Conservation (phyloP, 2,888 invertebrate species). For the Aporophyla nigra region DNA sequence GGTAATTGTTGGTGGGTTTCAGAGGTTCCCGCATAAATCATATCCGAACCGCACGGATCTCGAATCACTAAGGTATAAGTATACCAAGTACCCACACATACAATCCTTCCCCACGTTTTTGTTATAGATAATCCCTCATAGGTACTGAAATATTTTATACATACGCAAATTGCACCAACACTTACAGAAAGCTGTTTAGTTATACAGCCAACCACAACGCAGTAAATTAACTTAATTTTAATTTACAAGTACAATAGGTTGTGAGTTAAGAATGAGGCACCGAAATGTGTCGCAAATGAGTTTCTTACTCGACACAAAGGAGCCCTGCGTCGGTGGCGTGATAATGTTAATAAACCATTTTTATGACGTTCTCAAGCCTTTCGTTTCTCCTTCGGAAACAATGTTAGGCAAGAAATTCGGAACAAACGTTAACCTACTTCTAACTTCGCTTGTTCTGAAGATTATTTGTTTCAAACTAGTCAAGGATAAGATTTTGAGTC, state of each 20-base stretch:
- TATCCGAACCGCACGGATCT: conserved; percentile 8
- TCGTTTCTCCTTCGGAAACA: conserved; percentile 45
- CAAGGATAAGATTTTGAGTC: conserved; percentile 46
- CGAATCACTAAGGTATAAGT: conserved; percentile 17
- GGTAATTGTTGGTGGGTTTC: conserved; percentile 6
- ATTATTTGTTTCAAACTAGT: conserved; percentile 54
- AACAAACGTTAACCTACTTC: conserved; percentile 65
- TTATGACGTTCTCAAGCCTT: conserved; percentile 61
- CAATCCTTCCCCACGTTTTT: conserved; percentile 10
- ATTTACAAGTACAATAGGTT: conserved; percentile 59
- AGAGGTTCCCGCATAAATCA: conserved; percentile 37
- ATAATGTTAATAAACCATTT: conserved; percentile 66
- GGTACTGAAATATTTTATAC: conserved; percentile 5
- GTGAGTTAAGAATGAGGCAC: conserved; percentile 46
- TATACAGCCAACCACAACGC: conserved; percentile 4
- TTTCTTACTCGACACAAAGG: conserved; percentile 52
- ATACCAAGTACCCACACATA: background rate
- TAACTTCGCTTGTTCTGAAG: conserved; percentile 54
- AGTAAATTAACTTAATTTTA: conserved; percentile 58
- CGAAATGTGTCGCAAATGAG: conserved; percentile 61
- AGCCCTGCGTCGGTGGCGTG: conserved; percentile 46
- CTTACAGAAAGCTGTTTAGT: conserved; percentile 9
- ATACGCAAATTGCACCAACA: conserved; percentile 7
- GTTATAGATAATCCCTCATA: conserved; percentile 40
- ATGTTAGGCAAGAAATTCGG: conserved; percentile 50